phyloP scores from a whole-genome alignment of 2,888 invertebrate genomes.

The Blastobasis lacticolella region DNA sequence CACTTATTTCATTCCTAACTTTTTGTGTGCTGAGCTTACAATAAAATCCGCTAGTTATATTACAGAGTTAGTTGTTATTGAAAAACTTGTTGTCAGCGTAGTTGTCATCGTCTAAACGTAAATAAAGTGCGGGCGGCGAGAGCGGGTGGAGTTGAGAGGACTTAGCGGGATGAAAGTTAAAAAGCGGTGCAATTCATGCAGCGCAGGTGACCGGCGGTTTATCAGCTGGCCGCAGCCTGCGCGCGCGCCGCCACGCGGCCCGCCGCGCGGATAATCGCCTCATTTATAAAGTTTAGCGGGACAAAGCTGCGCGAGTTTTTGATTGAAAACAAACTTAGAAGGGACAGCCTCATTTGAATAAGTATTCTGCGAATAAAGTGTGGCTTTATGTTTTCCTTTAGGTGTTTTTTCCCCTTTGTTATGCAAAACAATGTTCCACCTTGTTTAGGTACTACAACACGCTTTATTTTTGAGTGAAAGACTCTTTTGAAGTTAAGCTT shows the following conservation, averaged over 20 bases:
- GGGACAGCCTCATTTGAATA: conserved; percentile 75
- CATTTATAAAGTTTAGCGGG: conserved; percentile 74
- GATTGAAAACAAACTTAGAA: conserved; percentile 76
- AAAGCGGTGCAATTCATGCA: conserved; percentile 71
- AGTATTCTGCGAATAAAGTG: conserved; percentile 75
- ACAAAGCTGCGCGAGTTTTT: conserved; percentile 73
- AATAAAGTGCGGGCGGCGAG: conserved; percentile 57
- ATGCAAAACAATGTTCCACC: conserved; percentile 75
- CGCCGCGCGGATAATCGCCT: conserved; percentile 68
- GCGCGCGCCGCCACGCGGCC: conserved; percentile 20
- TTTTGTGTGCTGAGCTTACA: too few relatives aligned
- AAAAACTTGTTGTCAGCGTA: conserved; percentile 30
- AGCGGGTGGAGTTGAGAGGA: conserved; percentile 45
- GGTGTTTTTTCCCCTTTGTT: conserved; percentile 73
- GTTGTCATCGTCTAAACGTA: conserved; percentile 61
- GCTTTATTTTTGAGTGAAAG: conserved; percentile 74
- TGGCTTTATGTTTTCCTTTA: conserved; percentile 74
- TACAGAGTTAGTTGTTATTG: too few relatives aligned
- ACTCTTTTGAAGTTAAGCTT: conserved; percentile 74
- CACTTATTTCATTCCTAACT: too few relatives aligned
- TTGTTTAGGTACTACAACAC: conserved; percentile 74
- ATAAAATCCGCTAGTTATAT: too few relatives aligned
- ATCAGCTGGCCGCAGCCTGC: conserved; percentile 57
- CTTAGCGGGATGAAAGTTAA: conserved; percentile 66
- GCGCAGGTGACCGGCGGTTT: conserved; percentile 70